Evolutionary conservation across 1,140 invertebrate genomes (phyloP).

Genomic region (Trigoniulus corallinus): DNA sequence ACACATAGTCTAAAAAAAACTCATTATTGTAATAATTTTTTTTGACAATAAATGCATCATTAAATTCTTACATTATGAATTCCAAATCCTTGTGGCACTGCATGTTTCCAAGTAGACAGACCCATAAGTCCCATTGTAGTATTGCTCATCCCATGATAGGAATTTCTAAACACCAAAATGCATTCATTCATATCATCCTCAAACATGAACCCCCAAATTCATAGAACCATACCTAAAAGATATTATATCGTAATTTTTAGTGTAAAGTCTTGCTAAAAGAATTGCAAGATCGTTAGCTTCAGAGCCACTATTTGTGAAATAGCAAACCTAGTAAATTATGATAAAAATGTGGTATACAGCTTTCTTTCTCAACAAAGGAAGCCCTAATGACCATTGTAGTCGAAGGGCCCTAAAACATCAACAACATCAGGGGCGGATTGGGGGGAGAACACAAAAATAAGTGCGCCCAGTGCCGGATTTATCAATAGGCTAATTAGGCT

Average conservation of each 20-base stretch:
- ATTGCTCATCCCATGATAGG: slow-evolving; percentile 78
- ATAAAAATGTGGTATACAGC: background rate
- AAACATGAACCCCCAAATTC: background rate
- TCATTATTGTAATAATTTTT: too few species aligned
- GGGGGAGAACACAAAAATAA: background rate
- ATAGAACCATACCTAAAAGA: slow-evolving; percentile 37
- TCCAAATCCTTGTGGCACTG: slow-evolving; percentile 51
- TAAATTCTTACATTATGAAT: slow-evolving; percentile 51
- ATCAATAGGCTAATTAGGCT: too few species aligned
- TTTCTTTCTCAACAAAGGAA: background rate
- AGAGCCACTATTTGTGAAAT: slow-evolving; percentile 89
- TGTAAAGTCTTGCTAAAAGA: slow-evolving; percentile 66
- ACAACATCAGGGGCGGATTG: background rate
- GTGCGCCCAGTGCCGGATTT: too few species aligned
- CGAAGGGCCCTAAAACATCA: background rate
- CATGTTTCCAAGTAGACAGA: slow-evolving; percentile 57
- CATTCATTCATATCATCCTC: background rate
- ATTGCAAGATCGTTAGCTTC: slow-evolving; percentile 93
- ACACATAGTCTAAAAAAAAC: slow-evolving; percentile 49
- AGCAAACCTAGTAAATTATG: slow-evolving; percentile 56
- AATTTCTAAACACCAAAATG: slow-evolving; percentile 36
- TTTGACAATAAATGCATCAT: slow-evolving; percentile 2
- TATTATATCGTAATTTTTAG: slow-evolving; percentile 65
- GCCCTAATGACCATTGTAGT: background rate
- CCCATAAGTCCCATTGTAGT: slow-evolving; percentile 67